A percentile compares a stretch with the other conserved stretches of the same genome.
Evolutionary conservation across 2,888 invertebrate species (phyloP).

Genomic region (Campoplex nolae): DNA sequence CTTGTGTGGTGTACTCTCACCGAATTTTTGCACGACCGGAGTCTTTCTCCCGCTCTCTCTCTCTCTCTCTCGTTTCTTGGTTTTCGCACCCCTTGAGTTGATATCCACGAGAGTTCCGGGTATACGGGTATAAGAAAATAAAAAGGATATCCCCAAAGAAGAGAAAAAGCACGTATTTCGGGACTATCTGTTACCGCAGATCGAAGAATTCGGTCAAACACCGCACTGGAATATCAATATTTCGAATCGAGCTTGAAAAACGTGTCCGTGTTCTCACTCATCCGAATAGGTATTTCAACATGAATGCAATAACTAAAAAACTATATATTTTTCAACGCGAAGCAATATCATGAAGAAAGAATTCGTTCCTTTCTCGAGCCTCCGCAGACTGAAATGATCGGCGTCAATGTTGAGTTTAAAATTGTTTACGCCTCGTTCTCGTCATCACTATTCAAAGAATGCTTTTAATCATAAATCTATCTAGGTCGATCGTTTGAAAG

Average conservation of each 20-base stretch:
- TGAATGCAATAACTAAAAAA: neutral
- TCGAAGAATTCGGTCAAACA: conserved; percentile 52
- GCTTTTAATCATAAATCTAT: too few species aligned
- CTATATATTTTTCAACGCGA: neutral
- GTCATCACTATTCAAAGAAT: too few species aligned
- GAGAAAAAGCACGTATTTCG: conserved; percentile 38
- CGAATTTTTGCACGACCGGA: conserved; percentile 59
- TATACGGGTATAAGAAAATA: too few species aligned
- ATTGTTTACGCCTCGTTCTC: too few species aligned
- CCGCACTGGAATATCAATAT: conserved; percentile 56
- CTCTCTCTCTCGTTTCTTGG: neutral
- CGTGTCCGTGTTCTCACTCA: conserved; percentile 9
- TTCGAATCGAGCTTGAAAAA: conserved; percentile 3
- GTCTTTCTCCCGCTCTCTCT: conserved; percentile 11
- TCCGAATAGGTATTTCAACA: neutral
- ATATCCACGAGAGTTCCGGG: too few species aligned
- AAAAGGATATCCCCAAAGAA: neutral
- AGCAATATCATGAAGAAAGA: neutral
- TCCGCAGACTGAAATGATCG: too few species aligned
- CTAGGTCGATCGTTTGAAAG: too few species aligned
- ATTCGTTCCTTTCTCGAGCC: neutral
- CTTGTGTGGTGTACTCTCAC: neutral
- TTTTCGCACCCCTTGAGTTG: too few species aligned
- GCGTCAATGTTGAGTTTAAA: too few species aligned
- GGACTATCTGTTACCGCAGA: conserved; percentile 53